Percentiles rank a stretch among this genome's conserved stretches.
Conservation (phyloP, 2,797 vertebrate species). For the Melanotaenia nigrans region DNA sequence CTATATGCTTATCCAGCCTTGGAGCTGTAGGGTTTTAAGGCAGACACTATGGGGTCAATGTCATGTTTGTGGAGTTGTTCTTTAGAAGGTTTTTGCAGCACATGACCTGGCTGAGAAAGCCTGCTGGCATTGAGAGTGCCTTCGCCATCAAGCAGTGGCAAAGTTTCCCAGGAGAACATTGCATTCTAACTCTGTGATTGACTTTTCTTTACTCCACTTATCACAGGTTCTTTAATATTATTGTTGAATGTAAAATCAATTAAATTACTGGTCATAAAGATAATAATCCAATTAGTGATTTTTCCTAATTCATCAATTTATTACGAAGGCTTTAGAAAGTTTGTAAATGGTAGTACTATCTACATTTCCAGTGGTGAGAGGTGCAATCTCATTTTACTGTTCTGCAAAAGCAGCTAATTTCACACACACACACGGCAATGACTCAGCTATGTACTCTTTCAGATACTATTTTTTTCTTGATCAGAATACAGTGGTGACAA, state of each 20-base stretch:
- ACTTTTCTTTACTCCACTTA: background rate
- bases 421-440: background rate
- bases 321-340: background rate
- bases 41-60: background rate
- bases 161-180: background rate
- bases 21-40: background rate
- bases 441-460: background rate
- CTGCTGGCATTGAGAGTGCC: background rate
- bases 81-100: background rate
- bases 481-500: background rate
- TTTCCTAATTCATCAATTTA: background rate
- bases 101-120: background rate
- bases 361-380: background rate
- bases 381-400: background rate
- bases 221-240: background rate
- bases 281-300: background rate
- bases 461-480: background rate
- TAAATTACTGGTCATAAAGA: background rate
- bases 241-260: constrained; percentile 1
- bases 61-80: background rate
- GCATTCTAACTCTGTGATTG: background rate
- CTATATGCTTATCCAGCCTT: background rate
- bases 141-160: background rate
- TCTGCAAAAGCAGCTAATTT: background rate
- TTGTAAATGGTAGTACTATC: background rate